phyloP scores from a whole-genome alignment of 2,797 vertebrate genomes.

The Triplophysa yarkandensis region DNA sequence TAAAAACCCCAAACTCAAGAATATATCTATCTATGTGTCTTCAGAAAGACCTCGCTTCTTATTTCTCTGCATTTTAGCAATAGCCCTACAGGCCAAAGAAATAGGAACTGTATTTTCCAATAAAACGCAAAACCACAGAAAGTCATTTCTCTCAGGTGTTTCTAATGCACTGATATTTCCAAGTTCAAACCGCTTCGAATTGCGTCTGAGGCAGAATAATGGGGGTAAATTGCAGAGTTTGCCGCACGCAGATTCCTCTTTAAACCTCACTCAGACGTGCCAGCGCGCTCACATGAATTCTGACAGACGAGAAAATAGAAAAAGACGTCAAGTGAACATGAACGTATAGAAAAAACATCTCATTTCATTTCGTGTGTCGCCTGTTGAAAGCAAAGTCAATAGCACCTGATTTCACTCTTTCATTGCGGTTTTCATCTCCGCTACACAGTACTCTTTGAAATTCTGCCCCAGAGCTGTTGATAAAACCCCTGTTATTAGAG shows the following conservation, averaged over 20 bases:
- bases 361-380: neutral
- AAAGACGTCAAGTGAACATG: neutral
- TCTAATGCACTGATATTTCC: constrained; percentile 22
- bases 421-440: neutral
- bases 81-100: neutral
- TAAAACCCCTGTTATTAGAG: neutral
- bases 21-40: no score
- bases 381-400: neutral
- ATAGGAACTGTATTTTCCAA: neutral
- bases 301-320: constrained; percentile 13
- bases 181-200: constrained; percentile 17
- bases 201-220: constrained; percentile 20
- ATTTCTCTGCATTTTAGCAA: neutral
- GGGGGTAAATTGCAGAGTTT: constrained; percentile 13
- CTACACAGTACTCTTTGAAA: neutral
- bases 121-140: neutral
- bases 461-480: neutral
- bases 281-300: neutral
- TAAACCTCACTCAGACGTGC: constrained; percentile 3
- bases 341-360: neutral
- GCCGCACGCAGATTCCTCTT: neutral
- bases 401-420: neutral
- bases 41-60: no score
- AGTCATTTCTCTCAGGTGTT: constrained; percentile 17
- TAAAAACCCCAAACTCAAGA: neutral